Evolutionary conservation across 1,140 invertebrate species (phyloP), one percentile per base, ranked within the genome.

Genomic region (Scaptomyza hsui): DNA sequence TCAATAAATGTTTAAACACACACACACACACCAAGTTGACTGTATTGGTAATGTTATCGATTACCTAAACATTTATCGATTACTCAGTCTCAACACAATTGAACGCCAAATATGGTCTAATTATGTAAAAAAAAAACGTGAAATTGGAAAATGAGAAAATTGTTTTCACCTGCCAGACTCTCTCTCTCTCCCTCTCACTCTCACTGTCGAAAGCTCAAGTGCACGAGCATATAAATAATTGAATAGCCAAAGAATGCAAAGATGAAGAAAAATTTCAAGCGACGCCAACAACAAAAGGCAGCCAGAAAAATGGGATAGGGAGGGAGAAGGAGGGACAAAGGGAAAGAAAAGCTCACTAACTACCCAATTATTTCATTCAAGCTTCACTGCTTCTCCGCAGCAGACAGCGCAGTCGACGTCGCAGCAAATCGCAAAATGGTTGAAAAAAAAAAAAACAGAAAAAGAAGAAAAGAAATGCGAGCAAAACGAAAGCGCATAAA

Each of bases 281-380:
- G 45, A 26, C 45, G 45, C 19, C 45, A 32, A 49, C 57, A 21
- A 61, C 37, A 15, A 44, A 48, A 59, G 16, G 15, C 18, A 5
- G 57, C 32, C 1, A 29, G 15, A 10, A 4, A n/a, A 4, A 29
- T 5, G 3, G 26, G 7, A 29, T 0, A 0, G 19, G 3, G 29
- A 6, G 26, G 3, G 41, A 7, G 29, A 2, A 1, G 12, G 18
- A 18, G 19, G 41, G 12, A 37, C 21, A 37, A 7, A 12, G n/a
- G 9, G 42, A 42, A 68, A 73, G 47, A 52, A 78, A 75, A 75
- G 64, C 81, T 83, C 73, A 89, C 81, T 90, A 90, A 90, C 88
- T 85, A 90, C 77, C 89, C 79, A 90, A 90, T 90, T 90, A 90
- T 90, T 90, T 90, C 83, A 89, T 90, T 90, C 77, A 89, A 78